phyloP scores from a whole-genome alignment of 2,797 vertebrate genomes.

The Phrynocephalus forsythii region DNA sequence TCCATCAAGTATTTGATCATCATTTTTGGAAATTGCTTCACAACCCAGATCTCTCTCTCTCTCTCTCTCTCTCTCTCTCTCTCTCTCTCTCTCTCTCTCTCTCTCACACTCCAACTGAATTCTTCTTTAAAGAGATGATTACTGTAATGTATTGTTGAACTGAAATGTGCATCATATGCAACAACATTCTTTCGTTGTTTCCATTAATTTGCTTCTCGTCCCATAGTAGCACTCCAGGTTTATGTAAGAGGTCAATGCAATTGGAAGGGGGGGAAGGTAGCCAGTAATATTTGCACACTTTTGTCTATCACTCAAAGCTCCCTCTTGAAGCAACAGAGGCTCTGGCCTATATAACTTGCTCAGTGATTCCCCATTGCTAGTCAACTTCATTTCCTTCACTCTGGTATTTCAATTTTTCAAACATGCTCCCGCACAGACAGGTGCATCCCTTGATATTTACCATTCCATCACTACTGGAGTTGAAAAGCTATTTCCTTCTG shows the following conservation, averaged over 20 bases:
- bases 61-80: too few relatives aligned
- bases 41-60: too few relatives aligned
- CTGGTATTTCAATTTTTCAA: slow-evolving; percentile 38
- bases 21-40: neutral
- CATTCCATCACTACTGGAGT: slow-evolving; percentile 23
- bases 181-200: neutral
- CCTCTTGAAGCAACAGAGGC: neutral
- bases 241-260: neutral
- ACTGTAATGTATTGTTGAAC: neutral
- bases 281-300: neutral
- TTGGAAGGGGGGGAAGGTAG: neutral
- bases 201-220: neutral
- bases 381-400: slow-evolving; percentile 30
- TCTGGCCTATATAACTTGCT: slow-evolving; percentile 3
- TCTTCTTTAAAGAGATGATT: neutral
- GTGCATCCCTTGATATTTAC: slow-evolving; percentile 11
- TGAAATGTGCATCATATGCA: neutral
- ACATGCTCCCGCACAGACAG: neutral
- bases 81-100: too few relatives aligned
- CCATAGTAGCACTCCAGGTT: neutral
- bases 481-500: slow-evolving; percentile 24
- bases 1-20: neutral
- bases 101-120: too few relatives aligned
- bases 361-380: slow-evolving; percentile 22
- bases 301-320: neutral